Base-by-base conservation (phyloP, 2,797 vertebrate genomes). In the Nannoperca obscura region DNA sequence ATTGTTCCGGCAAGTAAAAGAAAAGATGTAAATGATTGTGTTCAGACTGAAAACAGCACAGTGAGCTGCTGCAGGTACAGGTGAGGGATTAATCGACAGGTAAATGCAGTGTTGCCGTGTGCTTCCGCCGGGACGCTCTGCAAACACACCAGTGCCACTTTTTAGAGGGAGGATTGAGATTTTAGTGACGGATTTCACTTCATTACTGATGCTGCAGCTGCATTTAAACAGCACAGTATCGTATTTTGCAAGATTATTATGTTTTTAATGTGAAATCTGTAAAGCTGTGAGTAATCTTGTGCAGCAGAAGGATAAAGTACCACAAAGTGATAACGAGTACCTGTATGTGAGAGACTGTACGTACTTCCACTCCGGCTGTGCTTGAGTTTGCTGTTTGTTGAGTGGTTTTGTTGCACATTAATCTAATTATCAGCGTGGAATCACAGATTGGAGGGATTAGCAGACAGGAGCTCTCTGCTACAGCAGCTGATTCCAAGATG, bases 401-500 rank as follows among this genome's bases (percentile, higher is more conserved):
- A 27, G 24, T 27, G 36, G 30, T 47, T 74, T 19, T 30, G 30
- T 42, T 32, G 40, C 3, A 38, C 73, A 74, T 83, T 86, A 74
- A 82, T 88, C 80, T 76, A 78, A 85, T 86, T 85, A 88, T 83
- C 68, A 15, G 40, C 32, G 46, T 65, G 71, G 72, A 67, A 80
- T 88, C 63, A 44, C 78, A 85, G 82, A 89, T 81, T 81, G 76
- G 67, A 76, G 54, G 74, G 79, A 87, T 90, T 89, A 83, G 52
- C 75, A 24, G 79, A 49, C 62, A 38, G 76, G 46, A 76, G 65
- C 76, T 60, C 59, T 66, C 42, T 13, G 74, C 80, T 60, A 52
- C 57, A 84, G 59, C 79, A 68, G 36, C 66, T 52, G 79, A 81
- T 68, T 62, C 55, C 50, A 86, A 74, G 75, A 84, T 62, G 80